Base-by-base conservation (phyloP, 1,140 invertebrate genomes). In the Charaxes varanes region DNA sequence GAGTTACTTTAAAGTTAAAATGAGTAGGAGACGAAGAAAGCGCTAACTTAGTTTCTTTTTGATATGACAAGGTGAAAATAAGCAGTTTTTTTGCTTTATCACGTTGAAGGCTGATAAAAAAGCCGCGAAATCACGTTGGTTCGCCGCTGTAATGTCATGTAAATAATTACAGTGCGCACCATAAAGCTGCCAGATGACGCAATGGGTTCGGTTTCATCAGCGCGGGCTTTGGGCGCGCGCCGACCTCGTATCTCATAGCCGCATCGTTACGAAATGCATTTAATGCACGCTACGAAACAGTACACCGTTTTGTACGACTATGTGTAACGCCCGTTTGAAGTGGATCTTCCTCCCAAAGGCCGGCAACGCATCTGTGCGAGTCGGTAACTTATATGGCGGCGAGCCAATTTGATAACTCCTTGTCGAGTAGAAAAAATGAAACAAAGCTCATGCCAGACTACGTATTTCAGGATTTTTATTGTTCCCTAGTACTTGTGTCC, bases 261-360 rank as follows among this genome's bases (percentile, higher is more conserved):
- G 70, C 70, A 73, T 74, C 67, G 60, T 82, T 77, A 74, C 76
- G 78, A 82, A 82, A 82, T 78, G 73, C 71, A 78, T 77, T 80
- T 58, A 80, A 79, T 82, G 73, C 76, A 82, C 68, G 77, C 60
- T 68, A 69, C 54, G 72, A 69, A 70, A 78, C 63, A 52, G 56
- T 71, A 67, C 56, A 62, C 62, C 53, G 56, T 53, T 50, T 40
- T 58, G 44, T 69, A 57, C 57, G 61, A 67, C 46, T 38, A 48
- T 48, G 33, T 35, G 32, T 38, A 43, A 41, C 40, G 34, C 37
- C 28, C 26, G 31, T 23, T 21, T 36, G 35, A 21, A 27, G 14
- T 27, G 35, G 30, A 24, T 34, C 31, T 26, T 19, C 13, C 10
- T 24, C 6, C 33, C 34, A 18, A 14, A 8, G 16, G 34, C n/a